Percentiles rank a stretch among this genome's conserved stretches.
Conservation (phyloP, 2,888 invertebrate species). For the Carabus problematicus region DNA sequence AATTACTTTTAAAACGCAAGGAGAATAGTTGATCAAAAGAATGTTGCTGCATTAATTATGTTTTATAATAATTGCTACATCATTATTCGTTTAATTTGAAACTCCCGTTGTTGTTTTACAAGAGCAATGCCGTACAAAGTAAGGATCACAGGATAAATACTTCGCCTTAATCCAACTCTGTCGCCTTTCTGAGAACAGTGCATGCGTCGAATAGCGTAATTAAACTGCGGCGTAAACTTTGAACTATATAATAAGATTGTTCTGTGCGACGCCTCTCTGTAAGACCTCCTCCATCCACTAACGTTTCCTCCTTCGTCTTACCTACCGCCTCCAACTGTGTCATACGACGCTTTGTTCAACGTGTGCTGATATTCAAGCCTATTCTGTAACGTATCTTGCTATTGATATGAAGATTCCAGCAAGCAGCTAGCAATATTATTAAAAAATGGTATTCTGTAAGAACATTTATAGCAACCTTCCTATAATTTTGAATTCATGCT, state of each 20-base stretch:
- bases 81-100: too few relatives aligned
- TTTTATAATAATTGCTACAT: too few relatives aligned
- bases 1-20: too few relatives aligned
- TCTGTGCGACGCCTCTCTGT: conserved; percentile 44
- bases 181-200: conserved; percentile 10
- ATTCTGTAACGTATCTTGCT: too few relatives aligned
- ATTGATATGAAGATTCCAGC: too few relatives aligned
- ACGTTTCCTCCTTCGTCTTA: conserved; percentile 6
- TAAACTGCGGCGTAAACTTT: conserved; percentile 49
- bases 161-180: conserved; percentile 19
- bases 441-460: too few relatives aligned
- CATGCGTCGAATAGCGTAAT: conserved; percentile 46
- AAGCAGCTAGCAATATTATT: too few relatives aligned
- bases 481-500: too few relatives aligned
- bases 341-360: background rate
- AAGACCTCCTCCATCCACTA: conserved; percentile 3
- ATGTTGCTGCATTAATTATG: too few relatives aligned
- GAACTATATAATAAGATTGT: conserved; percentile 50
- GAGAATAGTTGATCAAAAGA: too few relatives aligned
- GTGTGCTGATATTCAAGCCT: background rate
- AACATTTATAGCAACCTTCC: too few relatives aligned
- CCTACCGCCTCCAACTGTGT: background rate
- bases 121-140: background rate
- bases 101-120: too few relatives aligned
- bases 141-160: background rate